Percentiles rank a stretch among this genome's conserved stretches.
Evolutionary conservation across 2,888 invertebrate species (phyloP).

Genomic region (Hermaeophaga mercurialis): DNA sequence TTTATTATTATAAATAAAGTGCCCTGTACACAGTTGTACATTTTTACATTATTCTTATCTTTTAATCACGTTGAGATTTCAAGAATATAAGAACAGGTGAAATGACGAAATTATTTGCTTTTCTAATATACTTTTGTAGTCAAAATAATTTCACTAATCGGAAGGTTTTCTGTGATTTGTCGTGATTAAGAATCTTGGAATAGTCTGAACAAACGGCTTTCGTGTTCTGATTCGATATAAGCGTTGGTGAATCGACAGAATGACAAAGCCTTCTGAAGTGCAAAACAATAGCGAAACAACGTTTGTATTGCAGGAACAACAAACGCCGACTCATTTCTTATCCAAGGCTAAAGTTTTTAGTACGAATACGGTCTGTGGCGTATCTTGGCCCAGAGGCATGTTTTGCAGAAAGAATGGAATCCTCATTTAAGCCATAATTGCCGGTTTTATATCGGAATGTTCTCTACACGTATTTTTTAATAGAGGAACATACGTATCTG

Average conservation of each 20-base stretch:
- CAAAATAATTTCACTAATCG: no score
- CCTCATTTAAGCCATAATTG: conserved; percentile 10
- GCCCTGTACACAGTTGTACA: no score
- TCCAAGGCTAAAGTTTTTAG: conserved; percentile 18
- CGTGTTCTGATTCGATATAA: conserved; percentile 6
- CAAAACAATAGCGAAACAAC: conserved; percentile 23
- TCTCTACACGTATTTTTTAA: neutral
- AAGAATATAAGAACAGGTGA: no score
- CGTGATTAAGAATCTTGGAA: no score
- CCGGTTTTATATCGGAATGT: conserved; percentile 1
- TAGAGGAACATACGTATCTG: no score
- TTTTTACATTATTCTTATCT: no score
- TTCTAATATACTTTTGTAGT: no score
- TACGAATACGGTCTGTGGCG: conserved; percentile 9
- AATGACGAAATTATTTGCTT: no score
- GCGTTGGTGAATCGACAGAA: conserved; percentile 17
- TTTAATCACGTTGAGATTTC: no score
- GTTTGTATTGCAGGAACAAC: conserved; percentile 18
- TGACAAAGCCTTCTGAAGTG: conserved; percentile 24
- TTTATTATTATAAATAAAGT: no score
- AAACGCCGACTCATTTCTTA: conserved; percentile 23
- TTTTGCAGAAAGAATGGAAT: neutral
- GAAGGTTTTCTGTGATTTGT: no score
- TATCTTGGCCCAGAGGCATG: conserved; percentile 20
- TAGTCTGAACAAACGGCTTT: neutral